phyloP scores from a whole-genome alignment of 2,888 invertebrate genomes.

The Automeris io region DNA sequence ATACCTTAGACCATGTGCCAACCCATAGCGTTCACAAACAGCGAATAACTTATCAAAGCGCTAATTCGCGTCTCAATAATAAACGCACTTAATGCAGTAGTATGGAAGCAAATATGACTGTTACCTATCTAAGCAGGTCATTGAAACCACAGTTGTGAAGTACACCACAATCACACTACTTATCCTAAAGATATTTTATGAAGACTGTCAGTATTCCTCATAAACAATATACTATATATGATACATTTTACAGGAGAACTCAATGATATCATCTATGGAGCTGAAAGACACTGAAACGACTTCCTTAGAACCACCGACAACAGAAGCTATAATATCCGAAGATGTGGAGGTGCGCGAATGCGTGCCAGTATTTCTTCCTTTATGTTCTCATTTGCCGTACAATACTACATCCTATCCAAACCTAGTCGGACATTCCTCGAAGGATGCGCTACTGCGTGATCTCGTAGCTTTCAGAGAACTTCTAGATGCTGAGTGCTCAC shows the following conservation, averaged over 20 bases:
- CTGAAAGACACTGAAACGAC: conserved; percentile 58
- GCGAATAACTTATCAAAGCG: too few species aligned
- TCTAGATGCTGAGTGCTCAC: conserved; percentile 94
- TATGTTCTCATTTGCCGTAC: conserved; percentile 84
- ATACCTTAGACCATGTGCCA: too few species aligned
- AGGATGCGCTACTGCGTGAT: conserved; percentile 81
- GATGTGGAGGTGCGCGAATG: conserved; percentile 82
- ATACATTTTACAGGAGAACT: conserved; percentile 54
- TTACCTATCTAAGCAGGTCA: too few species aligned
- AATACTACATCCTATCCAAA: conserved; percentile 92
- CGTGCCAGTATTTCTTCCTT: conserved; percentile 79
- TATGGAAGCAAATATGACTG: too few species aligned
- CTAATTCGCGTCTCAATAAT: too few species aligned
- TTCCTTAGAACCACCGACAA: conserved; percentile 51
- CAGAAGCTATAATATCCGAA: conserved; percentile 48
- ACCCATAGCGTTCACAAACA: too few species aligned
- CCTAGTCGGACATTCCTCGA: conserved; percentile 80
- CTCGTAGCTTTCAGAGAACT: conserved; percentile 89
- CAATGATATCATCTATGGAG: conserved; percentile 62
- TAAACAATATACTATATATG: too few species aligned
- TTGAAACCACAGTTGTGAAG: too few species aligned
- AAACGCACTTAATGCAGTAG: too few species aligned
- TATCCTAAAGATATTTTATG: not conserved
- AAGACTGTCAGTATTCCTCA: too few species aligned
- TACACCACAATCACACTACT: not conserved